phyloP scores from a whole-genome alignment of 2,888 invertebrate species.

The Drosophila peninsularis region DNA sequence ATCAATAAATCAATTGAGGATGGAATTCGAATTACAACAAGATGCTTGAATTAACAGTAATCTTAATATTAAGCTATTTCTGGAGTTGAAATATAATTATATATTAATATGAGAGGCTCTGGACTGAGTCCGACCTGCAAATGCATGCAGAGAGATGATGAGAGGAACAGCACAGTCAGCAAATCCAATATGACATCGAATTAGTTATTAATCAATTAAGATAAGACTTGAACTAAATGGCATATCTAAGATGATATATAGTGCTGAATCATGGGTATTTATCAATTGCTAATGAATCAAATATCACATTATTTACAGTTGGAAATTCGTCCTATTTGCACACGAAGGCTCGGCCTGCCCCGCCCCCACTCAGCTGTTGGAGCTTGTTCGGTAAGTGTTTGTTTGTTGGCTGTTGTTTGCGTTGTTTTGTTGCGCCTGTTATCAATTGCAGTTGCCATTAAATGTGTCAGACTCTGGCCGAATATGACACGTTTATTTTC shows the following conservation, averaged over 20 bases:
- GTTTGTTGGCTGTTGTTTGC: constrained; percentile 57
- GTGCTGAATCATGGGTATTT: background rate
- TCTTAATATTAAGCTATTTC: background rate
- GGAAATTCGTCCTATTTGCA: constrained; percentile 38
- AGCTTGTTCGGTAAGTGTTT: constrained; percentile 62
- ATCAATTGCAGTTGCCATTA: constrained; percentile 38
- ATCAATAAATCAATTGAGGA: constrained; percentile 7
- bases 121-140: background rate
- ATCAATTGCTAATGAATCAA: constrained; percentile 46
- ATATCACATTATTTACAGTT: constrained; percentile 61
- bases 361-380: constrained; percentile 17
- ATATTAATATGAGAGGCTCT: background rate
- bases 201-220: background rate
- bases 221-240: background rate
- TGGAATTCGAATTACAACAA: background rate
- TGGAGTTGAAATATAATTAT: background rate
- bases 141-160: no score
- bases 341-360: constrained; percentile 5
- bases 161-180: no score
- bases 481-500: constrained; percentile 23
- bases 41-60: background rate
- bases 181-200: no score
- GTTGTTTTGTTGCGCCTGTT: constrained; percentile 56
- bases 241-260: background rate
- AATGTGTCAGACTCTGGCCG: constrained; percentile 32